A percentile compares a stretch with the other conserved stretches of the same genome.
Evolutionary conservation across 1,140 invertebrate species (phyloP).

Genomic region (Drosophila grimshawi): DNA sequence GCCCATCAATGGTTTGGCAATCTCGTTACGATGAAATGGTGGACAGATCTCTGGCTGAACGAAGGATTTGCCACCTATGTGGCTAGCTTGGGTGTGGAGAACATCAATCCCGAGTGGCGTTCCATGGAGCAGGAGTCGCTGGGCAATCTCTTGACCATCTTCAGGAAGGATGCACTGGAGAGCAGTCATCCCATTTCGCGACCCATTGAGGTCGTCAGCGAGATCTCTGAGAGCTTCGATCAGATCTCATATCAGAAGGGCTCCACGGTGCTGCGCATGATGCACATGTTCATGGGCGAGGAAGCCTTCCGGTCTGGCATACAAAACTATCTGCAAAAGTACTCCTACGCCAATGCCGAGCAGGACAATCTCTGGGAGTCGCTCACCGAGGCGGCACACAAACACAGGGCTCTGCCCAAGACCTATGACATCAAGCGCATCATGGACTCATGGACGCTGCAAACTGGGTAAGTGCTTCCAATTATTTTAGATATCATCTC

Average conservation of each 20-base stretch:
- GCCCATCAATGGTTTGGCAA: conserved; percentile 93
- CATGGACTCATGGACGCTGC: conserved; percentile 93
- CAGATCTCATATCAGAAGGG: conserved; percentile 95
- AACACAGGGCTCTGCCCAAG: conserved; percentile 85
- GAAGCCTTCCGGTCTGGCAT: conserved; percentile 90
- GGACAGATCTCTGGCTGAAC: conserved; percentile 94
- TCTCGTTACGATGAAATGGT: conserved; percentile 93
- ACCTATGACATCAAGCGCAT: conserved; percentile 88
- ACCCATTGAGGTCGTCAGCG: conserved; percentile 88
- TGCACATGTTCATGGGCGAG: conserved; percentile 93
- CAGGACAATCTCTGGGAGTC: conserved; percentile 94
- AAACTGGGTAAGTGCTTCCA: conserved; percentile 85
- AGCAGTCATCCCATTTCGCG: conserved; percentile 88
- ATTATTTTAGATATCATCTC: not conserved
- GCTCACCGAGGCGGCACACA: conserved; percentile 87
- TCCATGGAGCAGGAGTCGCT: conserved; percentile 88
- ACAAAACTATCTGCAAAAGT: conserved; percentile 87
- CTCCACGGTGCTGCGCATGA: conserved; percentile 93
- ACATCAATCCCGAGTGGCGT: conserved; percentile 88
- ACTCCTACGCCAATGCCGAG: conserved; percentile 89
- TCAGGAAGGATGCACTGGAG: conserved; percentile 86
- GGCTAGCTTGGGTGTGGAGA: conserved; percentile 87
- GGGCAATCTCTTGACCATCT: conserved; percentile 86
- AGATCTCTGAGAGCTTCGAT: conserved; percentile 96
- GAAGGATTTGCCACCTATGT: conserved; percentile 94